These are phyloP conservation scores for Cottus gobio DNA, from an alignment of 2,113 vertebrate species.

Conservation along the genomic window DNA sequence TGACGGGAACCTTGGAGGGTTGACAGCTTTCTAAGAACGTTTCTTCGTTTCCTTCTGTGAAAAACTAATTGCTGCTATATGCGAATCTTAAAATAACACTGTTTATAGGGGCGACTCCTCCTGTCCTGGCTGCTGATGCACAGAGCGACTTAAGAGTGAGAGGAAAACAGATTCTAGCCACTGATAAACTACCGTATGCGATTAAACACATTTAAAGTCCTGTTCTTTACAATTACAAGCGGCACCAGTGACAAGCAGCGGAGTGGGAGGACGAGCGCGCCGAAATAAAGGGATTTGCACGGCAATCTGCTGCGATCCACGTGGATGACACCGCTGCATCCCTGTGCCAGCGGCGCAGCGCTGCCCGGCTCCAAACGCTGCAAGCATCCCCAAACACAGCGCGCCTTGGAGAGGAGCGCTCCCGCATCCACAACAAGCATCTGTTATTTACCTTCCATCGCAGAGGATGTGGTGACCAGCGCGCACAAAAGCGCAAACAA, in stretches of 20 bases:
- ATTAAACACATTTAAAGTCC: neutral
- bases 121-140: neutral
- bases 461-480: slow-evolving; percentile 79
- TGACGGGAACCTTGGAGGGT: neutral
- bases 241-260: slow-evolving; percentile 2
- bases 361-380: neutral
- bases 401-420: slow-evolving; percentile 18
- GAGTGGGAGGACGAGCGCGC: slow-evolving; percentile 3
- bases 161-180: neutral
- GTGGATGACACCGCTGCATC: slow-evolving; percentile 56
- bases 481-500: slow-evolving; percentile 81
- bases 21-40: neutral
- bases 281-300: slow-evolving; percentile 22
- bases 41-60: neutral
- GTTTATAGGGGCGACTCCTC: neutral
- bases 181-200: too few species aligned
- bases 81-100: slow-evolving; percentile 1
- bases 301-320: slow-evolving; percentile 55
- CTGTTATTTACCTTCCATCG: slow-evolving; percentile 85
- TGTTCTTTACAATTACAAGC: neutral
- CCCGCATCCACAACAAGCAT: slow-evolving; percentile 22
- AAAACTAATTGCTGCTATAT: slow-evolving; percentile 1
- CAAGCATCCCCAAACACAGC: slow-evolving; percentile 16
- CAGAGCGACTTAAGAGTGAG: neutral
- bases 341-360: slow-evolving; percentile 34